phyloP scores from a whole-genome alignment of 2,888 invertebrate genomes.

The Tenthredo distinguenda region DNA sequence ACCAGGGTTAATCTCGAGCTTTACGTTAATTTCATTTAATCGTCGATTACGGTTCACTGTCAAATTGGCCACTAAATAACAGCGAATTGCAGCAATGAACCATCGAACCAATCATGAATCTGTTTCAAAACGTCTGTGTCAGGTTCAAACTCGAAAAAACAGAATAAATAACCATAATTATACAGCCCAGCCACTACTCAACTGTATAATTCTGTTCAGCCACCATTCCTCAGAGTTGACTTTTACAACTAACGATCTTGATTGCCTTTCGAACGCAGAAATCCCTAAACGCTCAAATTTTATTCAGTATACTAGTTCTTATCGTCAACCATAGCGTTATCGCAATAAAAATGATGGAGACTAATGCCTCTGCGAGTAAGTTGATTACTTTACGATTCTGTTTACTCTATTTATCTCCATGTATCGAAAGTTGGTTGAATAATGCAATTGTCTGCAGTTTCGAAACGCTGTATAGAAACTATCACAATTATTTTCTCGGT shows the following conservation, averaged over 20 bases:
- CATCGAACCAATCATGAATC: too few relatives aligned
- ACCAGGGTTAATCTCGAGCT: neutral
- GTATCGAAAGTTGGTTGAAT: slow-evolving; percentile 3
- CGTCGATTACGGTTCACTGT: too few relatives aligned
- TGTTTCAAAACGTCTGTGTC: too few relatives aligned
- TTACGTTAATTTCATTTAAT: too few relatives aligned
- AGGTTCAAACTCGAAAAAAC: too few relatives aligned
- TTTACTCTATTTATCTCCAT: neutral
- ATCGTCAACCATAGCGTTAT: neutral
- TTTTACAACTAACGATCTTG: neutral
- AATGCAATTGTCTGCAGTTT: slow-evolving; percentile 28
- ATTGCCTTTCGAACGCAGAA: neutral
- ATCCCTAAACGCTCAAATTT: neutral
- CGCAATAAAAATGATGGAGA: neutral
- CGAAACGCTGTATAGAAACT: slow-evolving; percentile 26
- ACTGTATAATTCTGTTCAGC: neutral
- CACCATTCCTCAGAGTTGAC: neutral
- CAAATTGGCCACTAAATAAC: too few relatives aligned
- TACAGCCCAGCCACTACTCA: neutral
- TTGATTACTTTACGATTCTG: neutral
- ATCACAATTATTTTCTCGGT: slow-evolving; percentile 27
- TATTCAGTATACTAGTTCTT: neutral
- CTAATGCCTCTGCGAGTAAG: neutral
- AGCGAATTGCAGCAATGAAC: too few relatives aligned
- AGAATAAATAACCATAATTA: too few relatives aligned